These are phyloP conservation scores for Eumeta japonica DNA, from an alignment of 1,140 invertebrate species.

Conservation along the genomic window DNA sequence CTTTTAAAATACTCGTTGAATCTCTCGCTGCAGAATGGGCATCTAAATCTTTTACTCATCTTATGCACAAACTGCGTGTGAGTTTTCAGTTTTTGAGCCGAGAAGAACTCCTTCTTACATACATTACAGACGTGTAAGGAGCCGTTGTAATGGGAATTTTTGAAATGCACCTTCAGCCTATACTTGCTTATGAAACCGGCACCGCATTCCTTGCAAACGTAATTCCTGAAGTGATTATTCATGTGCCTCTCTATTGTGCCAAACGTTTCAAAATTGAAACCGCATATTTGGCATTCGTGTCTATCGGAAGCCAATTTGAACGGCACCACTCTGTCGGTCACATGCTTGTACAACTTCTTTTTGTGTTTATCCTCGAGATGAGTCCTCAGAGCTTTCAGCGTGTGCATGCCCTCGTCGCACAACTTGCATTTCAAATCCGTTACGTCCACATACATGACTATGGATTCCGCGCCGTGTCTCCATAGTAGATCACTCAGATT, in stretches of 20 bases:
- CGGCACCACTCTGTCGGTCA: conserved; percentile 34
- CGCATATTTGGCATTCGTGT: conserved; percentile 34
- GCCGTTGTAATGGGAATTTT: conserved; percentile 14
- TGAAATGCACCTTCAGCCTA: conserved; percentile 33
- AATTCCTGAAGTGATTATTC: conserved; percentile 45
- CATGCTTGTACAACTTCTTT: conserved; percentile 28
- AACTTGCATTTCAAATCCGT: conserved; percentile 31
- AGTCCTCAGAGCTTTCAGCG: conserved; percentile 29
- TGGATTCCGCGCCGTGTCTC: conserved; percentile 28
- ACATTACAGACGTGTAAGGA: conserved; percentile 27
- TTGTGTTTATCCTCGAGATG: conserved; percentile 33
- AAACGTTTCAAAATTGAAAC: conserved; percentile 40
- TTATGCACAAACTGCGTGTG: conserved; percentile 40
- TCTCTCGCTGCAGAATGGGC: conserved; percentile 35
- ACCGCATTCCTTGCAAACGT: conserved; percentile 43
- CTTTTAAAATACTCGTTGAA: conserved; percentile 41
- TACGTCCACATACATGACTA: conserved; percentile 38
- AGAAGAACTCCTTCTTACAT: conserved; percentile 35
- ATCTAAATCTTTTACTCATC: conserved; percentile 38
- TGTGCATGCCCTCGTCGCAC: conserved; percentile 20
- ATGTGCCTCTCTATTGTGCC: conserved; percentile 45
- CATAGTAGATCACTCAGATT: conserved; percentile 25
- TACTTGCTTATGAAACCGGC: conserved; percentile 36
- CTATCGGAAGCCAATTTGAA: conserved; percentile 25
- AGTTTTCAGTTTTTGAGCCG: conserved; percentile 36